Evolutionary conservation across 2,113 vertebrate genomes (phyloP), one percentile per base, ranked within the genome.

Genomic region (Ctenomys sociabilis): DNA sequence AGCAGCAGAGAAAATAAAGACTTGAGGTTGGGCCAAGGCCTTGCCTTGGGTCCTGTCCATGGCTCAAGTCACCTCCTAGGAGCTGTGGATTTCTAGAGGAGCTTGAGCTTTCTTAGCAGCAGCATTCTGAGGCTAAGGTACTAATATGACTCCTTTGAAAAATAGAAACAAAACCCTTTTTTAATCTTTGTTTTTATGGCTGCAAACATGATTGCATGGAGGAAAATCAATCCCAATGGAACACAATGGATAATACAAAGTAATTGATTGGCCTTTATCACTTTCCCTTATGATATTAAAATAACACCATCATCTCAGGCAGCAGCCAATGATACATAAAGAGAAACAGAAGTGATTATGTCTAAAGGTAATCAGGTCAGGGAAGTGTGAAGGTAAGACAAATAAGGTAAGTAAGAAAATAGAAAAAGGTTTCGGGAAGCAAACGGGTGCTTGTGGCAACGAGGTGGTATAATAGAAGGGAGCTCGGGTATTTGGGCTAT

Each of bases 201-300:
- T 95, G 85, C 88, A 96, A 95, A 93, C 85, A 95, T 88, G 90
- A 93, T 97, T 96, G n/a, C 14, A 19, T 95, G 82, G 52, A 97
- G 96, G 91, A 97, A 93, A 96, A 90, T 96, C 89, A 97, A 97
- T 98, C 96, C 93, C 95, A 92, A 95, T 57, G 84, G 95, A 94
- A 97, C 96, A 95, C 80, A 95, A 91, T 96, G 88, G 93, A 97
- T 98, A 98, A 97, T 97, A 95, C 86, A 95, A 95, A 95, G 70
- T 97, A 98, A 98, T 97, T 98, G 98, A 98, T 98, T 98, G 97
- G 96, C 43, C 84, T 97, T 92, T 75, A 94, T 49, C 85, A 91
- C 94, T 97, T 98, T 93, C 85, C 19, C 21, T 98, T 97, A 97
- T 1, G 88, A 93, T 97, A 97, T 95, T 97, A 97, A 95, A 95